Percentiles rank a stretch among this genome's conserved stretches.
These are phyloP conservation scores for Mythimna vitellina DNA, from an alignment of 2,888 invertebrate genomes.

Conservation along the genomic window DNA sequence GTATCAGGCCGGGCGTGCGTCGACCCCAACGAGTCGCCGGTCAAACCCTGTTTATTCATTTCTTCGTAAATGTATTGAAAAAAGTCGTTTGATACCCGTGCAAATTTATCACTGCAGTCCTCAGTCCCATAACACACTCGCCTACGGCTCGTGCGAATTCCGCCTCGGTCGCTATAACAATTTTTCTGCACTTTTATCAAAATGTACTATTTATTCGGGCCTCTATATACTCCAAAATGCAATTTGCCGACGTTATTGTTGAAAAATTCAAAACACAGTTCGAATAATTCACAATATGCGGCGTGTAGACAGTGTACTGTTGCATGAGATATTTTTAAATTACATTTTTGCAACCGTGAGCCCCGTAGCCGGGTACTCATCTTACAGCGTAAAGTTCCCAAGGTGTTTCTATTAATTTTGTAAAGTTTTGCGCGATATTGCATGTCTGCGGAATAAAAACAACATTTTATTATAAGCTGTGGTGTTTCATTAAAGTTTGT, in stretches of 20 bases:
- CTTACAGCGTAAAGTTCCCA: constrained; percentile 54
- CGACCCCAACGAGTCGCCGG: too few species aligned
- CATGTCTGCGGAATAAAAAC: constrained; percentile 56
- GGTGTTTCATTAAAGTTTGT: constrained; percentile 50
- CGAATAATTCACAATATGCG: constrained; percentile 56
- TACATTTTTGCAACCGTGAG: constrained; percentile 66
- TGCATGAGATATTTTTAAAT: constrained; percentile 64
- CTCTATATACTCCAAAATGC: neutral
- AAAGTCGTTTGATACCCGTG: too few species aligned
- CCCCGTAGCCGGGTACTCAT: constrained; percentile 48
- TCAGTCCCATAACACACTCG: too few species aligned
- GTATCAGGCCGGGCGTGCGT: too few species aligned
- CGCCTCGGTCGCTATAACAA: too few species aligned
- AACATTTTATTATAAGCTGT: constrained; percentile 37
- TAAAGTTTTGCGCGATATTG: constrained; percentile 57
- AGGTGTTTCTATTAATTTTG: constrained; percentile 62
- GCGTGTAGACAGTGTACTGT: constrained; percentile 28
- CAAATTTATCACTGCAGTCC: too few species aligned
- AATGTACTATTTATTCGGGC: neutral
- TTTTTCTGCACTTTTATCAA: too few species aligned
- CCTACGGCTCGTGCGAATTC: too few species aligned
- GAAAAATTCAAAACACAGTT: constrained; percentile 50
- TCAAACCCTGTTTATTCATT: too few species aligned
- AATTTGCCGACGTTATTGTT: constrained; percentile 28
- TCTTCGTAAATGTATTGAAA: too few species aligned